Evolutionary conservation across 2,888 invertebrate species (phyloP).

Genomic region (Glaucopsyche alexis): DNA sequence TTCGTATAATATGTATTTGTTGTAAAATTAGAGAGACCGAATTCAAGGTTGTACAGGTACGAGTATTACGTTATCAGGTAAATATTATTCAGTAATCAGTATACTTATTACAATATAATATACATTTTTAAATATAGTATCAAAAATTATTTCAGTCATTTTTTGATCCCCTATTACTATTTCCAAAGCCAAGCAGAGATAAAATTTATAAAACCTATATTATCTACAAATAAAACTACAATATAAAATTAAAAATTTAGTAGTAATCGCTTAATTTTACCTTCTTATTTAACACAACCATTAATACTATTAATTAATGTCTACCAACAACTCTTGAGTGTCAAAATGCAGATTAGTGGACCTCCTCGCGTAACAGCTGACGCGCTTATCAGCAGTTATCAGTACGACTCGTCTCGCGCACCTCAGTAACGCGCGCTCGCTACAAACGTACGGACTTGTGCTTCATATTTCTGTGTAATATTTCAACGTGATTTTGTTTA

Average conservation of each 20-base stretch:
- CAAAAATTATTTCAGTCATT: too few relatives aligned
- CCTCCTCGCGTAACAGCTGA: slow-evolving; percentile 52
- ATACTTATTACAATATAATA: too few relatives aligned
- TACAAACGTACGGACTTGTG: slow-evolving; percentile 54
- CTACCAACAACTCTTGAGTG: too few relatives aligned
- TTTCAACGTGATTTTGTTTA: slow-evolving; percentile 42
- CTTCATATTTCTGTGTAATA: slow-evolving; percentile 40
- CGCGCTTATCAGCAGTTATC: slow-evolving; percentile 74
- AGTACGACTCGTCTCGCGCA: slow-evolving; percentile 58
- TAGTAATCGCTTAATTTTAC: too few relatives aligned
- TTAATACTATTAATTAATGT: too few relatives aligned
- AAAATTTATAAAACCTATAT: too few relatives aligned
- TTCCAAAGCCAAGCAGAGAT: too few relatives aligned
- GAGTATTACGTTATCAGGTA: not conserved
- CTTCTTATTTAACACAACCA: too few relatives aligned
- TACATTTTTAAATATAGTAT: too few relatives aligned
- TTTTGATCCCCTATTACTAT: too few relatives aligned
- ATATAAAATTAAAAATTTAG: too few relatives aligned
- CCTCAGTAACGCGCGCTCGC: slow-evolving; percentile 66
- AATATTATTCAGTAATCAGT: not conserved
- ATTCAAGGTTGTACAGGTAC: not conserved
- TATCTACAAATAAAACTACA: too few relatives aligned
- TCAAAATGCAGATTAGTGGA: slow-evolving; percentile 16
- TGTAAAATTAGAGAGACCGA: slow-evolving; percentile 8
- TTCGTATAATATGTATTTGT: slow-evolving; percentile 2